These are phyloP conservation scores for Aplidium turbinatum DNA, from an alignment of 23 tunicate genomes.

Conservation along the genomic window DNA sequence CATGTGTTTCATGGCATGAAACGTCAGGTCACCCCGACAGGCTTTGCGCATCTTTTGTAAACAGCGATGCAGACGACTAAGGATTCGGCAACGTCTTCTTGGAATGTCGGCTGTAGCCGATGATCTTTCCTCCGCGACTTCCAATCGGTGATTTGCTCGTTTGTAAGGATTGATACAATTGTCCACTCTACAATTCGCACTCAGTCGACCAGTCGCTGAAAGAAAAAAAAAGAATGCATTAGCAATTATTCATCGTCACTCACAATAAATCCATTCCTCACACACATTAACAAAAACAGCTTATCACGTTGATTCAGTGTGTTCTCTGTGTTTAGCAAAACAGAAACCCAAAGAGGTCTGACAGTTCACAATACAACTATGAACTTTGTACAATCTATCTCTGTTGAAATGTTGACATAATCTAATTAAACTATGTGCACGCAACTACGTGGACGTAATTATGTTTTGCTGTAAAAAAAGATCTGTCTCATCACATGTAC, in stretches of 20 bases:
- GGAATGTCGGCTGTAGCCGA: neutral
- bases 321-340: no score
- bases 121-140: conserved; percentile 1
- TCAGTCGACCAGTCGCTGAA: neutral
- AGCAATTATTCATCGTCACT: neutral
- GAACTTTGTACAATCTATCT: no score
- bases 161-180: conserved; percentile 3
- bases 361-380: no score
- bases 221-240: neutral
- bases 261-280: no score
- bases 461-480: no score
- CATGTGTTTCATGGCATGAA: conserved; percentile 52
- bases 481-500: no score
- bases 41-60: conserved; percentile 4
- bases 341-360: no score
- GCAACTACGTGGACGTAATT: no score
- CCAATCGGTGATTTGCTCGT: conserved; percentile 3
- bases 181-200: conserved; percentile 11
- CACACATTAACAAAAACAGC: no score
- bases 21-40: conserved; percentile 57
- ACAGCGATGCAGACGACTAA: conserved; percentile 36
- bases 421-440: no score
- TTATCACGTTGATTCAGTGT: no score
- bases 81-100: conserved; percentile 18
- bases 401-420: no score